Evolutionary conservation across 2,888 invertebrate genomes (phyloP), one percentile per base, ranked within the genome.

Genomic region (Watsonalla binaria): DNA sequence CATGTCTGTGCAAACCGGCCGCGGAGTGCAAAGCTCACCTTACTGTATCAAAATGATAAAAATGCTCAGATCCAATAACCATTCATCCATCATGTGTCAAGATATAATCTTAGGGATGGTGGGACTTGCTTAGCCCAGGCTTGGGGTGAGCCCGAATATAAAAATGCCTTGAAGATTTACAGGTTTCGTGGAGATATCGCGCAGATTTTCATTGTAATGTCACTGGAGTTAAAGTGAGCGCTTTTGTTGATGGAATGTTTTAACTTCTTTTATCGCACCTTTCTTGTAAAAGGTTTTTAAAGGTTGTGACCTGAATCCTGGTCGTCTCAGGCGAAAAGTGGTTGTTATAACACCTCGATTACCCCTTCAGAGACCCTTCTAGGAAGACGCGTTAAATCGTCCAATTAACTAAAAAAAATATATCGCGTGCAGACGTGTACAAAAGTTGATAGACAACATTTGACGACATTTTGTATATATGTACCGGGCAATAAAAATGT

Each of bases 21-120:
- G 72, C 70, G 63, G 76, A 53, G 74, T 62, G 59, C 59, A 56
- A 66, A 62, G 58, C 60, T 68, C 80, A 86, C 86, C 86, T 85
- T 82, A 84, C 88, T 90, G 89, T 89, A 90, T 89, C 89, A 90
- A 91, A 90, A 91, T 90, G 91, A 91, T 91, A 91, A 91, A 92
- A 92, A 92, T 92, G 92, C 91, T 92, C 92, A 92, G 92, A 93
- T 92, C 93, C 94, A 93, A 94, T 94, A 94, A 93, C 94, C 94
- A 94, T 94, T 94, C 94, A 94, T 94, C 94, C 93, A 94, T 94
- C 94, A 94, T 90, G 92, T 91, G 93, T 94, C 94, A 92, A 92
- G 93, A 93, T 92, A 92, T 92, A 93, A 93, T 93, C 93, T 92
- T 82, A 54, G 86, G 89, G 85, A 86, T 85, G 89, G 87, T 82